Evolutionary conservation across 2,797 vertebrate genomes (phyloP), one percentile per base, ranked within the genome.

Genomic region (Hypotaenidia philippensis): DNA sequence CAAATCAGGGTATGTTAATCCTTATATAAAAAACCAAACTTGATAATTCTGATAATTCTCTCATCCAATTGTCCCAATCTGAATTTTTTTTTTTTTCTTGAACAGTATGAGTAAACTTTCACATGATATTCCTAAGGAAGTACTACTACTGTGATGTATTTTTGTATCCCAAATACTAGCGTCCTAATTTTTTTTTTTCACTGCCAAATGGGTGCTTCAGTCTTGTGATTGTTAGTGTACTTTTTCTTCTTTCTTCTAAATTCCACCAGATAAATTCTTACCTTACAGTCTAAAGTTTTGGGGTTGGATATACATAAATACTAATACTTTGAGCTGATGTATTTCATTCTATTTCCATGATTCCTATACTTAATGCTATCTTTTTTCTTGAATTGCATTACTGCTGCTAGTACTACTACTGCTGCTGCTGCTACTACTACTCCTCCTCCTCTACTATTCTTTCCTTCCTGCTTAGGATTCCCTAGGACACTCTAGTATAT

Each of bases 71-170:
- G 25, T 88, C 31, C 19, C 21, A 41, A 25, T 64, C 11, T 69
- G 21, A 14, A 21, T 31, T 52, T 15, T 22, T 71, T 15, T 22
- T 71, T 63, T 65, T 61, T 17, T 26, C 13, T 81, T 83, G 17
- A 84, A 66, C 27, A 78, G 69, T 36, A 71, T 87, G 60, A 85
- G 60, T 92, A 78, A 92, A 92, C 41, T 59, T 89, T 93, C 84
- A 83, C 64, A 87, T 78, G 59, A 65, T 66, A 70, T 83, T 91
- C 40, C 44, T 65, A 66, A 87, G 47, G 47, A 82, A 69, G 21
- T 78, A 40, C 11, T 7, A 82, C 14, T n/a, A 31, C 74, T 65
- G 23, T 60, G 52, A 3, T 52, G 17, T 82, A 55, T 83, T 85
- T 85, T 69, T 56, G 1, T 61, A 41, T 56, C 40, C 82, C 53